A percentile compares a stretch with the other conserved stretches of the same genome.
Conservation (phyloP, 1,140 invertebrate genomes). For the Trichomalopsis sarcophagae region DNA sequence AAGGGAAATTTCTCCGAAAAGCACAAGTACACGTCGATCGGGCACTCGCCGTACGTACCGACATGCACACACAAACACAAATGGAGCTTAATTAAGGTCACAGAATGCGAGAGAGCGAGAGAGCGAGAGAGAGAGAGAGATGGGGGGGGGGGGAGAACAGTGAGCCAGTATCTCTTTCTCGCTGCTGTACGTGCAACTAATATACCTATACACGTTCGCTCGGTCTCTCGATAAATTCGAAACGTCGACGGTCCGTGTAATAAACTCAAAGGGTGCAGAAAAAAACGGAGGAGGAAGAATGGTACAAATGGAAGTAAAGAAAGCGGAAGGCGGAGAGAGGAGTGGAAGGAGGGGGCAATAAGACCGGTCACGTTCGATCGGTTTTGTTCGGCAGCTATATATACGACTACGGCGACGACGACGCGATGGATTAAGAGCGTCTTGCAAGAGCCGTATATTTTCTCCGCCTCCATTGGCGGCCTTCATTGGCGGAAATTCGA, state of each 20-base stretch:
- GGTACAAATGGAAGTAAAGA: background rate
- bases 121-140: background rate
- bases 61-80: background rate
- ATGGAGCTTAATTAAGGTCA: constrained; percentile 22
- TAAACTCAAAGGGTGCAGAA: constrained; percentile 15
- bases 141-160: no score
- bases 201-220: background rate
- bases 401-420: background rate
- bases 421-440: constrained; percentile 45
- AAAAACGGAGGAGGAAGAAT: constrained; percentile 1
- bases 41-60: background rate
- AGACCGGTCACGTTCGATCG: constrained; percentile 45
- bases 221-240: constrained; percentile 42
- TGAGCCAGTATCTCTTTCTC: constrained; percentile 12
- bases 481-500: constrained; percentile 24
- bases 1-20: constrained; percentile 27
- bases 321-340: background rate
- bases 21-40: background rate
- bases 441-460: constrained; percentile 13
- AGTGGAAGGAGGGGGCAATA: constrained; percentile 15
- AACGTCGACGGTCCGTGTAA: constrained; percentile 17
- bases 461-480: background rate
- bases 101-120: background rate
- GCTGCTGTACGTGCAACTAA: background rate
- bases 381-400: constrained; percentile 10